These are phyloP conservation scores for Geodia barretti DNA, from an alignment of 37 sponge, comb jelly and placozoan genomes.

Conservation along the genomic window DNA sequence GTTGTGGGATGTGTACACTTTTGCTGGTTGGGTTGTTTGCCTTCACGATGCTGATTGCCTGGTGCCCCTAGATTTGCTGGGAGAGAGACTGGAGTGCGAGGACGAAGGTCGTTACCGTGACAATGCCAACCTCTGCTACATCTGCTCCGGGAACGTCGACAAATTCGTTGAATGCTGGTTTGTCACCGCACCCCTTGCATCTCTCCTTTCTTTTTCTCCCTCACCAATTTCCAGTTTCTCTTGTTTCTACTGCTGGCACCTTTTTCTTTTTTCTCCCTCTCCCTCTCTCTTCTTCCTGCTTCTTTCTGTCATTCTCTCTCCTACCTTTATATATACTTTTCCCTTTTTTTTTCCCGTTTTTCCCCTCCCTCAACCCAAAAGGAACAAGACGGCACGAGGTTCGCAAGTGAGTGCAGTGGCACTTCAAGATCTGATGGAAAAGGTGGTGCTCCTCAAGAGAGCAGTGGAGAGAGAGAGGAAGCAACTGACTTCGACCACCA, in stretches of 20 bases:
- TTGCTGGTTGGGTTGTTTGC: too few relatives aligned
- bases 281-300: neutral
- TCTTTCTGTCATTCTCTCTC: neutral
- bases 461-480: conserved; percentile 84
- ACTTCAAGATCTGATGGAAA: conserved; percentile 93
- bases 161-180: conserved; percentile 82
- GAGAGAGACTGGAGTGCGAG: conserved; percentile 77
- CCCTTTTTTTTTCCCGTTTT: neutral
- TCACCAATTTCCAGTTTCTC: neutral
- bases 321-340: too few relatives aligned
- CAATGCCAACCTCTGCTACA: conserved; percentile 94
- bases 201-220: neutral
- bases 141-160: conserved; percentile 92
- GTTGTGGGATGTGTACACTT: too few relatives aligned
- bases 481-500: conserved; percentile 21
- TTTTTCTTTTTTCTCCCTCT: neutral
- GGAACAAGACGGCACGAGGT: conserved; percentile 2
- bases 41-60: neutral
- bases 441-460: conserved; percentile 80
- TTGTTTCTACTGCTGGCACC: neutral
- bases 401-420: conserved; percentile 28
- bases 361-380: too few relatives aligned
- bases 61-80: conserved; percentile 65
- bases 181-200: too few relatives aligned
- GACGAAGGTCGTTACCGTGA: conserved; percentile 64